Evolutionary conservation across 2,888 invertebrate genomes (phyloP).

Genomic region (Zaprionus bogoriensis): DNA sequence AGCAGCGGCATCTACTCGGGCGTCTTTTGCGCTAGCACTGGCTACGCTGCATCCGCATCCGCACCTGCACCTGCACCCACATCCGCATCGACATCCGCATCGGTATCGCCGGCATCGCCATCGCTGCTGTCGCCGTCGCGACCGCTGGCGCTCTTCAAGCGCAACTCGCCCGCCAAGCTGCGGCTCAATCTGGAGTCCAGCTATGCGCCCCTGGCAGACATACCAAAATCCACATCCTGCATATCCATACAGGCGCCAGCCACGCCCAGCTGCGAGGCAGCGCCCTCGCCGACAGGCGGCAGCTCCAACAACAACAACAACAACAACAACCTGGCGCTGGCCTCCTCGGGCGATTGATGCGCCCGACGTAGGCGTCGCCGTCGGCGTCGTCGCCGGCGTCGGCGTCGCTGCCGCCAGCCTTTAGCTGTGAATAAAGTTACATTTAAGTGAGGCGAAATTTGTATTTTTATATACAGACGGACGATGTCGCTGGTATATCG

Average conservation of each 20-base stretch:
- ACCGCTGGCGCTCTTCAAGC: slow-evolving; percentile 71
- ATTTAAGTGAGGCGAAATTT: slow-evolving; percentile 43
- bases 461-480: slow-evolving; percentile 37
- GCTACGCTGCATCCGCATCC: slow-evolving; percentile 13
- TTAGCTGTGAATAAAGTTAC: slow-evolving; percentile 64
- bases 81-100: no score
- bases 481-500: slow-evolving; percentile 13
- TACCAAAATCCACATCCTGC: slow-evolving; percentile 80
- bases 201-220: slow-evolving; percentile 59
- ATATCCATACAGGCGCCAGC: slow-evolving; percentile 73
- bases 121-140: slow-evolving; percentile 59
- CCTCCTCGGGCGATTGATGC: slow-evolving; percentile 57
- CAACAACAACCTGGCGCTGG: slow-evolving; percentile 45
- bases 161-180: slow-evolving; percentile 78
- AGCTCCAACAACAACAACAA: slow-evolving; percentile 37
- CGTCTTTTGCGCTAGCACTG: slow-evolving; percentile 7
- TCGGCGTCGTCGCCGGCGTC: slow-evolving; percentile 4
- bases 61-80: neutral
- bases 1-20: slow-evolving; percentile 52
- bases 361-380: slow-evolving; percentile 18
- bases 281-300: slow-evolving; percentile 10
- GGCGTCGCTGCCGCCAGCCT: slow-evolving; percentile 27
- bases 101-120: slow-evolving; percentile 21
- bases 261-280: slow-evolving; percentile 60
- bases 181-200: slow-evolving; percentile 76